Conservation (phyloP, 2,888 invertebrate species). For the Nomada ruficornis region DNA sequence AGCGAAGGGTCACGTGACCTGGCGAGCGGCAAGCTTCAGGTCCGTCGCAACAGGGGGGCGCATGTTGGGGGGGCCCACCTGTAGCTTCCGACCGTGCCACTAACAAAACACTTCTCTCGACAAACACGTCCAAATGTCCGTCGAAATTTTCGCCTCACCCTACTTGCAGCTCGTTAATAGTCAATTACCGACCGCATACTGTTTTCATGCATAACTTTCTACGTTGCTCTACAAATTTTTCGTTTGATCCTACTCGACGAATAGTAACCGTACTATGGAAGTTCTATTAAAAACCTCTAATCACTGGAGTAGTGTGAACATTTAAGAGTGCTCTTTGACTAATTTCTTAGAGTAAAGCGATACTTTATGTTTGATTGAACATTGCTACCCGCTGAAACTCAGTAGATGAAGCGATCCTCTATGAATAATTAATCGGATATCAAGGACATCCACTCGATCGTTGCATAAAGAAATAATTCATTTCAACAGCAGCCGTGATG, state of each 20-base stretch:
- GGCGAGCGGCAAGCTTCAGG: constrained; percentile 68
- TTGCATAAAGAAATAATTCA: constrained; percentile 15
- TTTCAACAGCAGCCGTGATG: not conserved
- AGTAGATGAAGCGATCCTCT: not conserved
- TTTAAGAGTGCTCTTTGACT: no score
- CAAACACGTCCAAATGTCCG: not conserved
- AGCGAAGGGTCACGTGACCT: constrained; percentile 75
- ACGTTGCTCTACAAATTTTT: not conserved
- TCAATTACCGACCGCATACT: constrained; percentile 2
- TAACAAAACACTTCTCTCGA: constrained; percentile 26
- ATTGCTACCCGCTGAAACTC: not conserved
- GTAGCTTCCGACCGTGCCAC: constrained; percentile 72
- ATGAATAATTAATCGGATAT: constrained; percentile 20
- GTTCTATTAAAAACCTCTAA: no score
- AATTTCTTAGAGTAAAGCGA: no score
- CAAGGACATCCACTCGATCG: constrained; percentile 12
- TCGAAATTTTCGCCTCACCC: constrained; percentile 9
- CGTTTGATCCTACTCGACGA: not conserved
- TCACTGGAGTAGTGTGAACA: no score
- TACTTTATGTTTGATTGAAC: not conserved
- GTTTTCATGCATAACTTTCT: not conserved
- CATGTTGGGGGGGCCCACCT: constrained; percentile 75
- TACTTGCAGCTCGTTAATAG: constrained; percentile 14
- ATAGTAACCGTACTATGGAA: not conserved
- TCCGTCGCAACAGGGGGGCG: constrained; percentile 70